These are phyloP conservation scores for Rhagophthalmus giganteus DNA, from an alignment of 2,888 invertebrate genomes.

Conservation along the genomic window DNA sequence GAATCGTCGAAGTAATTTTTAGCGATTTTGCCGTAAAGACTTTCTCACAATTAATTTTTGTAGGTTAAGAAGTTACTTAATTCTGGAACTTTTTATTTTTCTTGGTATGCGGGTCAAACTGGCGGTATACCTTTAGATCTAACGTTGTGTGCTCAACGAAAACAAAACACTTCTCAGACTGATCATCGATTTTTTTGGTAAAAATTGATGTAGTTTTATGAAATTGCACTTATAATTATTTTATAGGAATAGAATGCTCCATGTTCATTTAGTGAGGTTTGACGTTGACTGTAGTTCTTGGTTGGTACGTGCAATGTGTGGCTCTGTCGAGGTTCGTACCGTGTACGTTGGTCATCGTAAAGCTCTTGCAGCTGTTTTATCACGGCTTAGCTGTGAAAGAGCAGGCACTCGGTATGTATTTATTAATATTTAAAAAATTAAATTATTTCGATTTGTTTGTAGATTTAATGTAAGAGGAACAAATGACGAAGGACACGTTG, in stretches of 20 bases:
- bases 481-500: constrained; percentile 98
- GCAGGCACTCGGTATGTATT: constrained; percentile 81
- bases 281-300: constrained; percentile 89
- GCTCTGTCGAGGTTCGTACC: constrained; percentile 95
- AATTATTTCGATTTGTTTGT: no score
- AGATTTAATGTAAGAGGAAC: constrained; percentile 97
- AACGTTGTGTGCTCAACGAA: constrained; percentile 90
- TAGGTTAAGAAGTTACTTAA: constrained; percentile 82
- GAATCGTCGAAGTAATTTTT: constrained; percentile 61
- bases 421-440: no score
- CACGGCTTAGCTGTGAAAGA: constrained; percentile 94
- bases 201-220: constrained; percentile 4
- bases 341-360: constrained; percentile 97
- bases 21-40: no score
- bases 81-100: constrained; percentile 99
- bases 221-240: no score
- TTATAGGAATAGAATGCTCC: constrained; percentile 87
- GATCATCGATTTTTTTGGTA: constrained; percentile 98
- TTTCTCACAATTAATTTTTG: no score
- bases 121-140: constrained; percentile 71
- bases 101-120: constrained; percentile 64
- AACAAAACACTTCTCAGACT: constrained; percentile 75
- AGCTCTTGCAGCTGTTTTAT: constrained; percentile 93
- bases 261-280: constrained; percentile 88
- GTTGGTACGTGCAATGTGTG: constrained; percentile 95